A percentile compares a stretch with the other conserved stretches of the same genome.
These are phyloP conservation scores for Ceramica pisi DNA, from an alignment of 2,888 invertebrate genomes.

Conservation along the genomic window DNA sequence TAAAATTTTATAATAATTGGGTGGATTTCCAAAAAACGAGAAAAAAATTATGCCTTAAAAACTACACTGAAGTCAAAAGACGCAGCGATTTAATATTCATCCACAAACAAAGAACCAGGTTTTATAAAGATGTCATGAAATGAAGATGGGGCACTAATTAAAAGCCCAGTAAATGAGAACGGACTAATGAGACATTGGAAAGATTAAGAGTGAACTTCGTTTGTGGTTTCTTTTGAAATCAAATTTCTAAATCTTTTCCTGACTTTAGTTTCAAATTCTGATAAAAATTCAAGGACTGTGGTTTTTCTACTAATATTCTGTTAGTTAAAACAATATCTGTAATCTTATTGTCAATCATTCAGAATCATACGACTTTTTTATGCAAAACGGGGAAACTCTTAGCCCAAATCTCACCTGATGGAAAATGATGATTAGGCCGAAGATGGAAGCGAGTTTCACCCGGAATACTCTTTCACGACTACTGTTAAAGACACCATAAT, in stretches of 20 bases:
- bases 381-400: no score
- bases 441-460: no score
- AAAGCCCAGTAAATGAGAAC: slow-evolving; percentile 35
- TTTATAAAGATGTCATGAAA: slow-evolving; percentile 26
- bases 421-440: no score
- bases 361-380: no score
- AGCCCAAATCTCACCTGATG: no score
- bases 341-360: no score
- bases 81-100: slow-evolving; percentile 46
- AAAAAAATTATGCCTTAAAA: neutral
- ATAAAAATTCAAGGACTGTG: neutral
- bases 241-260: slow-evolving; percentile 2
- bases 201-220: slow-evolving; percentile 20
- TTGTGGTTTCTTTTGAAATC: slow-evolving; percentile 1
- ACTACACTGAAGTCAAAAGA: slow-evolving; percentile 4
- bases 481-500: neutral
- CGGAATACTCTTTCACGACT: no score
- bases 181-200: slow-evolving; percentile 38
- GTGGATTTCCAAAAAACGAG: neutral
- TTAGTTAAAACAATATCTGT: no score
- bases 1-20: slow-evolving; percentile 4
- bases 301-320: neutral
- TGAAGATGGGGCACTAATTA: slow-evolving; percentile 38
- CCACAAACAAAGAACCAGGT: slow-evolving; percentile 17
- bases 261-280: neutral